These are phyloP conservation scores for Phoebastria nigripes DNA, from an alignment of 2,797 vertebrate genomes.

Conservation along the genomic window DNA sequence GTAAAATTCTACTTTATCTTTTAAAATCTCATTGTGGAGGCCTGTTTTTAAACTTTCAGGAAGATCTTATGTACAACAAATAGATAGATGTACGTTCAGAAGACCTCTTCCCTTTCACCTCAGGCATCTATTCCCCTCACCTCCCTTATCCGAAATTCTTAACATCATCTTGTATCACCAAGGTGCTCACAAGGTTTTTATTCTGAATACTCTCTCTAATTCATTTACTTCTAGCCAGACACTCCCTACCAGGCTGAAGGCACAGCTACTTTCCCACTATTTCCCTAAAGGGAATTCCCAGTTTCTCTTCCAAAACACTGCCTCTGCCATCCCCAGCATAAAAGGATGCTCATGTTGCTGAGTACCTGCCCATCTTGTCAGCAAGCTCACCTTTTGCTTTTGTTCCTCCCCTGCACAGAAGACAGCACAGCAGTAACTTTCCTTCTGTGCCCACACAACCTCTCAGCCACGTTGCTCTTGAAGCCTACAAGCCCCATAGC, in stretches of 20 bases:
- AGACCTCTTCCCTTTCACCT: background rate
- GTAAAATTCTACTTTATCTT: background rate
- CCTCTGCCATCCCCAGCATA: accelerated
- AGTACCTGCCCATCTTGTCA: background rate
- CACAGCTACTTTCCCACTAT: background rate
- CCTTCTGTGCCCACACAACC: background rate
- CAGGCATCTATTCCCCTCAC: background rate
- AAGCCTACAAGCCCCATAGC: background rate
- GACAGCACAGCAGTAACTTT: background rate
- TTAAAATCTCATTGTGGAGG: background rate
- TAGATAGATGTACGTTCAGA: background rate
- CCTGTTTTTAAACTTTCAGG: background rate
- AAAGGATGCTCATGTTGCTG: background rate
- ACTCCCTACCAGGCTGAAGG: background rate
- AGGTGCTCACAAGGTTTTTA: background rate
- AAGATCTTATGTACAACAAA: background rate
- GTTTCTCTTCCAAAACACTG: background rate
- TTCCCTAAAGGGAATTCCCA: background rate
- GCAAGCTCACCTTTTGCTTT: background rate
- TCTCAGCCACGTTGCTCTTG: background rate
- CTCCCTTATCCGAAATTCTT: background rate
- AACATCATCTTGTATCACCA: background rate
- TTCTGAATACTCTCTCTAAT: background rate
- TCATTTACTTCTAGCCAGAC: background rate
- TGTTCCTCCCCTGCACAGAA: background rate